Evolutionary conservation across 1,140 invertebrate species (phyloP).

Genomic region (Drosophila yakuba): DNA sequence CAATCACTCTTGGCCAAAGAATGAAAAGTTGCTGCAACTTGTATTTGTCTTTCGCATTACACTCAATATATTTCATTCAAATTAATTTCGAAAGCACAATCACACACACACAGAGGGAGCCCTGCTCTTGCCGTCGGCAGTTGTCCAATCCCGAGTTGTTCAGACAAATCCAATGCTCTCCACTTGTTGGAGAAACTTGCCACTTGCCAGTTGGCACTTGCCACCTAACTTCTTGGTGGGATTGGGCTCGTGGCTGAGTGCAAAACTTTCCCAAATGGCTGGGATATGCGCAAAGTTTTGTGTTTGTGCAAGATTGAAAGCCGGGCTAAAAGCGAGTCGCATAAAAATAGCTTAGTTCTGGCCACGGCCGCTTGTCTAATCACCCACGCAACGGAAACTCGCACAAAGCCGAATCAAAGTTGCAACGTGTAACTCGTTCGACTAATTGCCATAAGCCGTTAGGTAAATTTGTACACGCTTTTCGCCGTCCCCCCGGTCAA

Average conservation of each 20-base stretch:
- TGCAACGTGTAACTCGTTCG: constrained; percentile 52
- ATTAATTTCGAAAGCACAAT: constrained; percentile 51
- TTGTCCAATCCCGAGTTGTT: constrained; percentile 36
- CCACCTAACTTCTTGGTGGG: constrained; percentile 33
- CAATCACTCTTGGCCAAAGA: constrained; percentile 13
- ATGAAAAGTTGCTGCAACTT: constrained; percentile 33
- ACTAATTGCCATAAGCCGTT: constrained; percentile 75
- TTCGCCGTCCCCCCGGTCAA: constrained; percentile 8
- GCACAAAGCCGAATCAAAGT: constrained; percentile 49
- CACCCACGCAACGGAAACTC: constrained; percentile 23
- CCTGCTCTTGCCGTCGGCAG: constrained; percentile 32
- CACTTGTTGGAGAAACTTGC: constrained; percentile 31
- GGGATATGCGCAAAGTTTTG: constrained; percentile 28
- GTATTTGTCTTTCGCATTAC: constrained; percentile 57
- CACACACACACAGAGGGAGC: not conserved
- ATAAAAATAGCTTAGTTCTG: constrained; percentile 23
- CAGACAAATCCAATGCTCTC: constrained; percentile 26
- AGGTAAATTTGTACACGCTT: constrained; percentile 54
- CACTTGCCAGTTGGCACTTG: constrained; percentile 11
- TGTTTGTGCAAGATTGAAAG: constrained; percentile 29
- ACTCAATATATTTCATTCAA: constrained; percentile 50
- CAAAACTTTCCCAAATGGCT: constrained; percentile 11
- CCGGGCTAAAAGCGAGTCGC: not conserved
- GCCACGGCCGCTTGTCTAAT: not conserved
- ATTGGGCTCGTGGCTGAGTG: constrained; percentile 4